Evolutionary conservation across 1,140 invertebrate species (phyloP).

Genomic region (Drosophila baimaii): DNA sequence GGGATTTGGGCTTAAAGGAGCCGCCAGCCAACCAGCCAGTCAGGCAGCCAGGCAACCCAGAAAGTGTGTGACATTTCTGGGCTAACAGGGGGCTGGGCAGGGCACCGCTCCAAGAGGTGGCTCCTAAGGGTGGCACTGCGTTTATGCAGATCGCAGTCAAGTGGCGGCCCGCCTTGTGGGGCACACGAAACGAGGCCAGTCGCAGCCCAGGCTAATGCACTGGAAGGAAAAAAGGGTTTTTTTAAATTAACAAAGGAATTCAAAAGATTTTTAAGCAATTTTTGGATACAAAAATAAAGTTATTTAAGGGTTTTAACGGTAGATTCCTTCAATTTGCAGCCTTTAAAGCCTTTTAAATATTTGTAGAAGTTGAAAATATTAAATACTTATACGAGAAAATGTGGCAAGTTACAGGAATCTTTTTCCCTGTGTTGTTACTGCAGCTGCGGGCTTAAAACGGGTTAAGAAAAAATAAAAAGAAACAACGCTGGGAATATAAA

Average conservation of each 20-base stretch:
- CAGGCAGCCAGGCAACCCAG: conserved; percentile 24
- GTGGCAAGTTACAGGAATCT: neutral
- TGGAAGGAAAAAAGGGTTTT: neutral
- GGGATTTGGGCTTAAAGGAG: conserved; percentile 47
- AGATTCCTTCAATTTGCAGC: accelerated
- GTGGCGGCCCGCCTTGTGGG: conserved; percentile 57
- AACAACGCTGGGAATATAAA: conserved; percentile 37
- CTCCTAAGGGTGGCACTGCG: conserved; percentile 46
- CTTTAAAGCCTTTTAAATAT: neutral
- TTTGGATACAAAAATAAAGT: neutral
- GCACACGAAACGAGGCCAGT: conserved; percentile 68
- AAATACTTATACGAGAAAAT: neutral
- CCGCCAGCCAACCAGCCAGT: conserved; percentile 12
- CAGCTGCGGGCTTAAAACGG: conserved; percentile 36
- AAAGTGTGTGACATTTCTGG: conserved; percentile 29
- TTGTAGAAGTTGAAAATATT: too few relatives aligned
- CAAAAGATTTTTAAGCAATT: neutral
- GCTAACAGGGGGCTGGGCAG: neutral
- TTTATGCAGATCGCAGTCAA: conserved; percentile 81
- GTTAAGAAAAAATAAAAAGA: conserved; percentile 24
- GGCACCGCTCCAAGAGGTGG: too few relatives aligned
- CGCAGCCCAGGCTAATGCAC: conserved; percentile 32
- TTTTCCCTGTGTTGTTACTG: conserved; percentile 23
- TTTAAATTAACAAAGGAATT: accelerated
- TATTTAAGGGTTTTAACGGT: too few relatives aligned